Percentiles rank a stretch among this genome's conserved stretches.
Evolutionary conservation across 2,797 vertebrate genomes (phyloP).

Genomic region (Microcaecilia unicolor): DNA sequence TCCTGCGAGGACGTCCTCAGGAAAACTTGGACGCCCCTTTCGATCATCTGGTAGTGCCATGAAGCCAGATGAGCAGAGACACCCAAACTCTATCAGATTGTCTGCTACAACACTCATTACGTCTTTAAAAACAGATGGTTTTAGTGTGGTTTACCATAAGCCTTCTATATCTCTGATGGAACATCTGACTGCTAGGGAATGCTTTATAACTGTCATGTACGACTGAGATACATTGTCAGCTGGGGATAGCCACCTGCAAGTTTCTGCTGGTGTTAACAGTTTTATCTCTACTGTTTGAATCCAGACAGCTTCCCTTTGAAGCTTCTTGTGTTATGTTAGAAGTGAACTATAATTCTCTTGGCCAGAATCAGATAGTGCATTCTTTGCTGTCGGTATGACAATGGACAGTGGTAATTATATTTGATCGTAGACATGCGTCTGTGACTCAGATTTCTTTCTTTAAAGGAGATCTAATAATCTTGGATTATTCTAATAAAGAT

Average conservation of each 20-base stretch:
- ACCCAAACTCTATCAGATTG: no score
- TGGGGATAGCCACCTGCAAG: conserved; percentile 42
- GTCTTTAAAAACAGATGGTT: no score
- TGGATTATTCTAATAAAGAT: no score
- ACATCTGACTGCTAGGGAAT: background rate
- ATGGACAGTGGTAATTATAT: conserved; percentile 27
- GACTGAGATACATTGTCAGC: conserved; percentile 15
- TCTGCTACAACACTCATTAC: no score
- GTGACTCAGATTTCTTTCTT: conserved; percentile 2
- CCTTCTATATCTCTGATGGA: background rate
- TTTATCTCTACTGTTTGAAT: conserved; percentile 30
- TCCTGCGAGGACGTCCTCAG: no score
- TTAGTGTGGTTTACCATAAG: rapidly evolving
- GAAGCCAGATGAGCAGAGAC: no score
- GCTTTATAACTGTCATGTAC: no score
- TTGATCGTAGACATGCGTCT: conserved; percentile 17
- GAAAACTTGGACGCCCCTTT: no score
- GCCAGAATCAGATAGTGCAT: conserved; percentile 27
- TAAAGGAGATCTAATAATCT: background rate
- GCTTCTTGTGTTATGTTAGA: conserved; percentile 41
- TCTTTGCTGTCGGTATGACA: conserved; percentile 41
- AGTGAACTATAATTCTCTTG: conserved; percentile 47
- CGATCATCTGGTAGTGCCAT: no score
- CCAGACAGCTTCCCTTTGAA: conserved; percentile 59
- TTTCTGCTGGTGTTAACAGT: conserved; percentile 47